Evolutionary conservation across 2,888 invertebrate genomes (phyloP), one percentile per base, ranked within the genome.

Genomic region (Eupelmus urozonus): DNA sequence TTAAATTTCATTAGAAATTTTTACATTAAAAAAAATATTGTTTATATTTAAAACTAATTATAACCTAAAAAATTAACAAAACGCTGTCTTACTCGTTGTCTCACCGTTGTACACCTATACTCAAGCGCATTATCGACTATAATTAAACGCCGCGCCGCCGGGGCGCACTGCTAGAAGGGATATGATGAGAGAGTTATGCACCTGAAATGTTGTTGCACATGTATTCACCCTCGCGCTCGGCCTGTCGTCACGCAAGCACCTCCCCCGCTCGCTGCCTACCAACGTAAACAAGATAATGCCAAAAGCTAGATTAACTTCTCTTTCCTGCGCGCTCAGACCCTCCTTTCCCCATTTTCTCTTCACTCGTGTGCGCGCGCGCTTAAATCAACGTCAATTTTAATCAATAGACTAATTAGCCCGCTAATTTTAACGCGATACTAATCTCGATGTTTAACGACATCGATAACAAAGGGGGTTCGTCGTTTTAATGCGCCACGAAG

Each of bases 171-270:
- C 3, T 45, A 53, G 20, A 20, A 25, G 71, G 53, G 51, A 45
- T 59, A 53, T 63, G 71, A 55, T 53, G 62, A 63, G 81, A 81
- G 82, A 81, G 82, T 84, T 82, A 84, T 83, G 81, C 84, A 85
- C 85, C 84, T 86, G 85, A 85, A 85, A 75, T 85, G 84, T 85
- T 86, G 81, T 85, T 85, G 79, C 85, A 85, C 85, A 82, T 85
- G 85, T 78, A 81, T 74, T 60, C 75, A 78, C 80, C 59, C 76
- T 72, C 74, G 20, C 9, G 9, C 71, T 65, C 49, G 53, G 2
- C 11, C 78, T 75, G 69, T 78, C 80, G 74, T 78, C 83, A 72
- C 77, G 72, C 77, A 51, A 77, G 53, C 70, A n/a, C 20, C 55
- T 62, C 51, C 34, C 62, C 9, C n/a, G 3, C 23, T 20, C 57